Evolutionary conservation across 1,140 invertebrate genomes (phyloP).

Genomic region (Gryon sp.): DNA sequence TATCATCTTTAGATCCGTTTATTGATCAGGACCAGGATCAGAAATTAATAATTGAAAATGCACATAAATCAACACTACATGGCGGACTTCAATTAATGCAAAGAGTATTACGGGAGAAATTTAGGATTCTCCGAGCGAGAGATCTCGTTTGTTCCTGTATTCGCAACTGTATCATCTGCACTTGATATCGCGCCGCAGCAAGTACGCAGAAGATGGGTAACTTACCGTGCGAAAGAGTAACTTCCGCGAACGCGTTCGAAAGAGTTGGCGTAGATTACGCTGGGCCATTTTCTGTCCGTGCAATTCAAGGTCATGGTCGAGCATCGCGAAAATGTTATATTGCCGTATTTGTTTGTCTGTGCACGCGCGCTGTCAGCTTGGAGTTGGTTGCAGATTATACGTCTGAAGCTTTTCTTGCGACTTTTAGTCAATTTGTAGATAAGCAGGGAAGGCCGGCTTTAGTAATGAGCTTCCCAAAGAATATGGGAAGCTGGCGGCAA

Average conservation of each 20-base stretch:
- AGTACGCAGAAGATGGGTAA: constrained; percentile 68
- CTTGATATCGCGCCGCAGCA: constrained; percentile 54
- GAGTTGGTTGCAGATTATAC: constrained; percentile 62
- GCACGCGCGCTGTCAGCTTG: constrained; percentile 62
- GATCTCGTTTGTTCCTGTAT: constrained; percentile 35
- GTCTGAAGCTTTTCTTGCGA: constrained; percentile 58
- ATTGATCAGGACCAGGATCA: background rate
- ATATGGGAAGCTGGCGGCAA: no score
- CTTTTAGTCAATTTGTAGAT: constrained; percentile 66
- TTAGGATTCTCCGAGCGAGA: constrained; percentile 25
- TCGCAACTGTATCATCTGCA: constrained; percentile 37
- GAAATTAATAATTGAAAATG: background rate
- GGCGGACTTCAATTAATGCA: constrained; percentile 13
- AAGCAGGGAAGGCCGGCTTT: background rate
- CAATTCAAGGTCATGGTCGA: background rate
- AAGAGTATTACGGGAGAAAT: constrained; percentile 7
- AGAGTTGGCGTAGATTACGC: constrained; percentile 54
- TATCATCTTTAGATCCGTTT: no score
- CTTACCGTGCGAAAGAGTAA: constrained; percentile 65
- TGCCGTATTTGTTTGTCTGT: constrained; percentile 40
- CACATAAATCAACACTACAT: constrained; percentile 10
- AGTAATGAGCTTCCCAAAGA: no score
- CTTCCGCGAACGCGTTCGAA: constrained; percentile 52
- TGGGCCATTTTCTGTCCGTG: constrained; percentile 6
- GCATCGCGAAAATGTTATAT: background rate